Evolutionary conservation across 2,113 vertebrate genomes (phyloP), one percentile per base, ranked within the genome.

Genomic region (Menura novaehollandiae): DNA sequence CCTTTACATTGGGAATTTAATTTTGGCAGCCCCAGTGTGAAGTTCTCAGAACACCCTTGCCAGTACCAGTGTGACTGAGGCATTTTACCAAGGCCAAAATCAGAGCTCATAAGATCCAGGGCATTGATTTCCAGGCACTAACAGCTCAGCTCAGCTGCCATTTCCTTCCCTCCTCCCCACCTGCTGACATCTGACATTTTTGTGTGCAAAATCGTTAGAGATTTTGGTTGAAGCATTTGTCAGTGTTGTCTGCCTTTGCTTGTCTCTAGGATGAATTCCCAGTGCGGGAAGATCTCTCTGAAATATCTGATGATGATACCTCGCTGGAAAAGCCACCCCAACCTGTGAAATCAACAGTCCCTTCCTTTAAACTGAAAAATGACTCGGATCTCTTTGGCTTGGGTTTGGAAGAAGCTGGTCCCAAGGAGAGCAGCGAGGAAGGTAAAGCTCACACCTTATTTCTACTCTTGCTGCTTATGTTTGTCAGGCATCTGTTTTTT

Each of bases 371-470:
- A 89, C 95, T 94, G 91, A 98, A 98, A 96, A 97, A 98, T 5
- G 97, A 98, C 6, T 78, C 97, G 0, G 99, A 99, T 87, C 98
- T 99, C 85, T 99, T 99, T 8, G 99, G 99, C 43, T 95, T 99
- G 60, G 99, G 99, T 76, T 94, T 99, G 73, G 98, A 98, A 37
- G 98, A 99, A 56, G 91, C 98, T 3, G 93, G 95, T 44, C 69
- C 81, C 13, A 98, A 97, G 74, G 99, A 99, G 47, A 99, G 98
- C 98, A 99, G 98, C 0, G 98, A 99, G 13, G 99, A 99, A 97
- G 99, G 98, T 98, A 98, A 83, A 66, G 51, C 27, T 90, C 62
- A 62, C 69, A 39, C 53, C 37, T 76, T 53, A 6, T 63, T 89
- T 88, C 56, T n/a, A 33, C 37, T 94, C 37, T n/a, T 28, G 30